Base-by-base conservation (phyloP, 2,113 vertebrate genomes). In the Brienomyrus longianalis region DNA sequence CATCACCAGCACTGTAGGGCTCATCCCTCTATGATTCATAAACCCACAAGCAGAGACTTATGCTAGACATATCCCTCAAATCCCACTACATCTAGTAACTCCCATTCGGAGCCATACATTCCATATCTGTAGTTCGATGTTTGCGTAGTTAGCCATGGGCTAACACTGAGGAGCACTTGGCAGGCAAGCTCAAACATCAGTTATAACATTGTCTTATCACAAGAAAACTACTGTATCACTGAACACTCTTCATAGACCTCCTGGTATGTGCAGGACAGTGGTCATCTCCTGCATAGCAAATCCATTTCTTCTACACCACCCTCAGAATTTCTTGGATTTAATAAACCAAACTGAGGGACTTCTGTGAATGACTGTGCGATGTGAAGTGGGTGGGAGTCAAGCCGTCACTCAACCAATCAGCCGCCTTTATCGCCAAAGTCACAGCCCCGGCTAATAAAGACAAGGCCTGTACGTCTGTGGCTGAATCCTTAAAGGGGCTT, bases 1-100 rank as follows among this genome's bases (percentile, higher is more conserved):
- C 88, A 91, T 91, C 91, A 93, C 92, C 90, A 90, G 90, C 90
- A 89, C 90, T 91, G 93, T 92, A 91, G 91, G 91, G 91, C 90
- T 96, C 93, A 95, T 94, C 94, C 93, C 91, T 92, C 91, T 90
- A 95, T 90, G 43, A 89, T 91, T 70, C 21, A 48, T 93, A 96
- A 95, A 89, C 92, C 93, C 93, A 94, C 93, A 59, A 92, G 92
- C 93, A 92, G 90, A 92, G 90, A 93, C 93, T 93, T 94, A 91
- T 83, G 89, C 89, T 90, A 90, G 92, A 94, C 94, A 95, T 66
- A 92, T 94, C 90, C 89, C 80, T 39, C 27, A 43, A 90, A 95
- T 93, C 91, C 91, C 89, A 91, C 94, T 92, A 92, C 86, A 90
- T 45, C 80, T 85, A 90, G 91, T 96, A 95, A 92, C 96, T 93